A percentile compares a stretch with the other conserved stretches of the same genome.
Evolutionary conservation across 2,888 invertebrate genomes (phyloP).

Genomic region (Sipha maydis): DNA sequence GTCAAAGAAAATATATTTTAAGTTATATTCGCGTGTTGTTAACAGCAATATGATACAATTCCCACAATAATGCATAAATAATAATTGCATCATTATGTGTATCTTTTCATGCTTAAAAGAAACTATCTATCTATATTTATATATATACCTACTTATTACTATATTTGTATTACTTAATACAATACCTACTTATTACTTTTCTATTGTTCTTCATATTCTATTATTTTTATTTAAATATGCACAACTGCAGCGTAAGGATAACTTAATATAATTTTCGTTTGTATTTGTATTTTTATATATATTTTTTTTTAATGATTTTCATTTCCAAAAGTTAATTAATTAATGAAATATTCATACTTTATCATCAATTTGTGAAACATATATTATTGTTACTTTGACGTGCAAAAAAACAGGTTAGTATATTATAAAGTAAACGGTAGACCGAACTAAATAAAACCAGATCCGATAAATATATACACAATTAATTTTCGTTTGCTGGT

Average conservation of each 20-base stretch:
- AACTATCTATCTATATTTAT: not conserved
- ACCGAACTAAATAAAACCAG: too few species aligned
- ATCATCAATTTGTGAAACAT: not conserved
- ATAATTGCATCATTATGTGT: not conserved
- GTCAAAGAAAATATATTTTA: slow-evolving; percentile 29
- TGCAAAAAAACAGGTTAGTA: not conserved
- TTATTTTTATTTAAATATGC: not conserved
- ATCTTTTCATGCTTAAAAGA: not conserved
- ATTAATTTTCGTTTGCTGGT: too few species aligned
- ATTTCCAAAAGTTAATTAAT: too few species aligned
- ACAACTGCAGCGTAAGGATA: not conserved
- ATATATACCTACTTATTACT: not conserved
- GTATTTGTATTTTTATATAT: not conserved
- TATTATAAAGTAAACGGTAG: too few species aligned
- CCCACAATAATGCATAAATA: slow-evolving; percentile 39
- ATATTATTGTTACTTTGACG: not conserved
- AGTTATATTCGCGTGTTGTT: slow-evolving; percentile 33
- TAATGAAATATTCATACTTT: not conserved
- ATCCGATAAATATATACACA: too few species aligned
- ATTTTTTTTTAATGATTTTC: not conserved
- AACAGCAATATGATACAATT: slow-evolving; percentile 41
- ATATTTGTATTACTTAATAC: too few species aligned
- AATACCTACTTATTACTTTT: not conserved
- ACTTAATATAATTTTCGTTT: not conserved
- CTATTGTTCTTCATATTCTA: not conserved